Conservation (phyloP, 2,797 vertebrate genomes). For the Selene dorsalis region DNA sequence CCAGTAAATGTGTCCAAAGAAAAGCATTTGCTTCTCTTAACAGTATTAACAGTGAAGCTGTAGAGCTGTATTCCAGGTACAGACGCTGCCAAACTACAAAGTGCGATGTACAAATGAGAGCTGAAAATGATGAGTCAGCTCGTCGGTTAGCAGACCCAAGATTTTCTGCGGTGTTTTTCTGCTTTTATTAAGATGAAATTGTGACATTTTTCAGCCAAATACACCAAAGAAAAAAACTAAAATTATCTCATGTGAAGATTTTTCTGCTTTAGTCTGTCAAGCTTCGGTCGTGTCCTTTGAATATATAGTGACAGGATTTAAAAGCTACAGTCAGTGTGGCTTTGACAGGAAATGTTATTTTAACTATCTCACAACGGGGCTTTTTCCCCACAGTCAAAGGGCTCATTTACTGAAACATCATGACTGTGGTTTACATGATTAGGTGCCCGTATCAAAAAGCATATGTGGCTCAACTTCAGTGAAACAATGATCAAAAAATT, state of each 20-base stretch:
- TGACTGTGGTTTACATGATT: conserved; percentile 43
- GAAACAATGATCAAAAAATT: conserved; percentile 27
- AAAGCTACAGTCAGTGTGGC: conserved; percentile 9
- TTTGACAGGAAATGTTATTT: conserved; percentile 26
- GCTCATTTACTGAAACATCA: conserved; percentile 10
- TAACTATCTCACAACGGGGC: conserved; percentile 1
- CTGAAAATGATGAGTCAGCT: not conserved
- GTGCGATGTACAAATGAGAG: not conserved
- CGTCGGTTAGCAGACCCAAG: not conserved
- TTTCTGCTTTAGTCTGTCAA: no score
- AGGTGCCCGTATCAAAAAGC: conserved; percentile 33
- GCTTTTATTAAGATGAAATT: no score
- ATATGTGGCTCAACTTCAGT: conserved; percentile 32
- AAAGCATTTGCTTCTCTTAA: not conserved
- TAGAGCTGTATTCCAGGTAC: not conserved
- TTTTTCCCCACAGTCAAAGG: conserved; percentile 36
- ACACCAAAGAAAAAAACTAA: no score
- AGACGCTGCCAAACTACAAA: not conserved
- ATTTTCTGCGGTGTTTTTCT: no score
- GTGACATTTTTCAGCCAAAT: no score
- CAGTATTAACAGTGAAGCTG: not conserved
- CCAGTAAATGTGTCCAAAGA: not conserved
- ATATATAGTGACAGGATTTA: not conserved
- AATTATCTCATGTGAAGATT: no score
- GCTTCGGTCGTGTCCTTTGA: not conserved